phyloP scores from a whole-genome alignment of 2,797 vertebrate genomes.

The Alca torda region DNA sequence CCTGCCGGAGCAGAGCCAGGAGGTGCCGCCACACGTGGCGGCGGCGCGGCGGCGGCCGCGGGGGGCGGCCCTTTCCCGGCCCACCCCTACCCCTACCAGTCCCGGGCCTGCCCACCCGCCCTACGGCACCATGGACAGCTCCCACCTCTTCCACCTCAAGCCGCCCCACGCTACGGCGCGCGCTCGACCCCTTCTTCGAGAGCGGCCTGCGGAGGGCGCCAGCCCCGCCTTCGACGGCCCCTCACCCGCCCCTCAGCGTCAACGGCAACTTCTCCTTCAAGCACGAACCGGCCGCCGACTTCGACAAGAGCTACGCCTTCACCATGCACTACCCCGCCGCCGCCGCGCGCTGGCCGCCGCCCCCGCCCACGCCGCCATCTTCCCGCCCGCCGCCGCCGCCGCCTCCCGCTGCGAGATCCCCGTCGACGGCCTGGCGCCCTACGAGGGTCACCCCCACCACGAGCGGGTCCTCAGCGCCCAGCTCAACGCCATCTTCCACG shows the following conservation, averaged over 20 bases:
- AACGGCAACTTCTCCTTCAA: conserved; percentile 99
- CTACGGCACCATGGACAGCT: conserved; percentile 96
- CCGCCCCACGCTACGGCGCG: conserved; percentile 87
- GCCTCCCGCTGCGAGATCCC: conserved; percentile 87
- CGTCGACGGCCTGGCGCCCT: conserved; percentile 88
- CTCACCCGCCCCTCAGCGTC: conserved; percentile 95
- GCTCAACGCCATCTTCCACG: conserved; percentile 94
- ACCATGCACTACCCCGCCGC: conserved; percentile 87
- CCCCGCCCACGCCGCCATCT: conserved; percentile 81
- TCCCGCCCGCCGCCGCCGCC: conserved; percentile 67
- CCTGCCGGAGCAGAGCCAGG: conserved; percentile 92
- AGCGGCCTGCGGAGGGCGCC: conserved; percentile 86
- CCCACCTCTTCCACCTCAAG: conserved; percentile 94
- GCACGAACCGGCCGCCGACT: conserved; percentile 86
- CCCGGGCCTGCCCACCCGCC: conserved; percentile 95
- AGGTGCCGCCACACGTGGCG: conserved; percentile 86
- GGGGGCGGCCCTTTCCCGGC: conserved; percentile 82
- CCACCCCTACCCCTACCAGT: conserved; percentile 91
- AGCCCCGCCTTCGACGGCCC: conserved; percentile 91
- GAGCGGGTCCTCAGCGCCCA: conserved; percentile 93
- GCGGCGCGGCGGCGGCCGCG: conserved; percentile 76
- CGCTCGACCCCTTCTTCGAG: conserved; percentile 94
- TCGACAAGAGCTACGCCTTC: conserved; percentile 91
- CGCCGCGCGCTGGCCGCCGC: conserved; percentile 79
- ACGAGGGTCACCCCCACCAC: conserved; percentile 90